These are phyloP conservation scores for Podilymbus podiceps DNA, from an alignment of 2,113 vertebrate genomes.

Conservation along the genomic window DNA sequence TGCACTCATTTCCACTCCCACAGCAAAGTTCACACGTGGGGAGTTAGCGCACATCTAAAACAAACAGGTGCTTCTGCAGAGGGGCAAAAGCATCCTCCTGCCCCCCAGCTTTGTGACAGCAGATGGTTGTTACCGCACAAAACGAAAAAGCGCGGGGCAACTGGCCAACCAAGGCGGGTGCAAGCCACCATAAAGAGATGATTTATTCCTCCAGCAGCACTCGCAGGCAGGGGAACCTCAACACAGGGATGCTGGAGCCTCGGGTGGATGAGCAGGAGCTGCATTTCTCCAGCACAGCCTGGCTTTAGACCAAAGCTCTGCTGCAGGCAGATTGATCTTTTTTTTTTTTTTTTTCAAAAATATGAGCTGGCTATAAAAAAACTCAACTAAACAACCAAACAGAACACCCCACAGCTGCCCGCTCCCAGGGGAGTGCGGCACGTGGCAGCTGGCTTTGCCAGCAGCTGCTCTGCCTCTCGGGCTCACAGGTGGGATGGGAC, in stretches of 20 bases:
- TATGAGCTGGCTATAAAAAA: not conserved
- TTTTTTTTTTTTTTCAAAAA: not conserved
- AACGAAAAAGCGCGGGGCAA: too few species aligned
- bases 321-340: not conserved
- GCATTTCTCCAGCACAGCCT: not conserved
- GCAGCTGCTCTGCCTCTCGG: not conserved
- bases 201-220: not conserved
- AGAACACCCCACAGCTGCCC: not conserved
- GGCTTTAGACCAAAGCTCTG: not conserved
- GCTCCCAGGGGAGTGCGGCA: not conserved
- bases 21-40: not conserved
- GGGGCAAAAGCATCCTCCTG: not conserved
- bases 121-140: fast-evolving
- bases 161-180: not conserved
- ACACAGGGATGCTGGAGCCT: not conserved
- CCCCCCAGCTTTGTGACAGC: not conserved
- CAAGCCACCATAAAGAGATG: not conserved
- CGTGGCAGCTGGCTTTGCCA: not conserved
- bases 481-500: not conserved
- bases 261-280: not conserved
- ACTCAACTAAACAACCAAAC: not conserved
- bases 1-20: not conserved
- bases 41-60: not conserved
- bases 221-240: not conserved
- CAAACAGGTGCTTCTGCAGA: not conserved